Evolutionary conservation across 2,113 vertebrate genomes (phyloP).

Genomic region (Ophiodon elongatus): DNA sequence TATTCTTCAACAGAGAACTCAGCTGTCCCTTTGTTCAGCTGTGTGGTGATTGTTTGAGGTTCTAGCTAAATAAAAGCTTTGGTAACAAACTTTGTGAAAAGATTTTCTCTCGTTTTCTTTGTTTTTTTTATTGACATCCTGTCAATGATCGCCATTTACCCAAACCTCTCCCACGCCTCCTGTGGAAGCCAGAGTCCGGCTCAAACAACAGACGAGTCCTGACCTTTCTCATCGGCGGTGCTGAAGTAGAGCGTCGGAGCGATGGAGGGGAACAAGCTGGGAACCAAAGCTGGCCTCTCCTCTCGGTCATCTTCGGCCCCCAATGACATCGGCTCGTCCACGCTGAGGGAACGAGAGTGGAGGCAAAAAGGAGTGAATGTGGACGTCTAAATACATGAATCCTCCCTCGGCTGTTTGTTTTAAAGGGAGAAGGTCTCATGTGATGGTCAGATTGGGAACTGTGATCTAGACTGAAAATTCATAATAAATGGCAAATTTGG

Average conservation of each 20-base stretch:
- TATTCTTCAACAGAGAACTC: no score
- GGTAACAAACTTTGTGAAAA: no score
- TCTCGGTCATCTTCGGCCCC: slow-evolving; percentile 81
- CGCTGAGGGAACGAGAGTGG: slow-evolving; percentile 56
- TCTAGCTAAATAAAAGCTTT: no score
- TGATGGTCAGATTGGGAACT: background rate
- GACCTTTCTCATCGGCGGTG: slow-evolving; percentile 91
- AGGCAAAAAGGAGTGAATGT: background rate
- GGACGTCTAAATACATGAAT: background rate
- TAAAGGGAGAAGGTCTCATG: background rate
- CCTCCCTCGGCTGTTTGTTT: no score
- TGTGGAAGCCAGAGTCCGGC: background rate
- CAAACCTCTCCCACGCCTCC: background rate
- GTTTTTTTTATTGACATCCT: no score
- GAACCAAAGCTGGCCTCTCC: slow-evolving; percentile 89
- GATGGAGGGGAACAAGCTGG: slow-evolving; percentile 92
- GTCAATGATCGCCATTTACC: no score
- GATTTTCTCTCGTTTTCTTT: no score
- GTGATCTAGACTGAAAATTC: no score
- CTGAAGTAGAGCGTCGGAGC: slow-evolving; percentile 95
- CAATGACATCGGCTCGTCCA: slow-evolving; percentile 77
- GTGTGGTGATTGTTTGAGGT: no score
- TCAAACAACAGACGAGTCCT: slow-evolving; percentile 30
- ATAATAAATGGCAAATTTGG: no score
- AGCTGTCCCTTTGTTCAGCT: no score